A percentile compares a stretch with the other conserved stretches of the same genome.
phyloP scores from a whole-genome alignment of 35 echinoderm and acorn worm species.

The Anneissia japonica region DNA sequence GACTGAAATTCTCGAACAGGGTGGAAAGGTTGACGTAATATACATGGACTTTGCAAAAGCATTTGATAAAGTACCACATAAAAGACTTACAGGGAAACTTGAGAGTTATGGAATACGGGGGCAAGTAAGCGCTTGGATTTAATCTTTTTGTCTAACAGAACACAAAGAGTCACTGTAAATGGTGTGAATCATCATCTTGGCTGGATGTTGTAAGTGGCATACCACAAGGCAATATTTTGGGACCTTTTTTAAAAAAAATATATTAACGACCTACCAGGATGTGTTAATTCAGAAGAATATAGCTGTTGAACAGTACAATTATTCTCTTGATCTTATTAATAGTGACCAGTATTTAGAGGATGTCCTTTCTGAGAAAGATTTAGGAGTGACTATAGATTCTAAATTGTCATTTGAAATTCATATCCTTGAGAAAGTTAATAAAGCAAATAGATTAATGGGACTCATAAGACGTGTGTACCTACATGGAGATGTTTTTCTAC shows the following conservation, averaged over 20 bases:
- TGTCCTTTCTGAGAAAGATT: too few species aligned
- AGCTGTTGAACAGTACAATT: too few species aligned
- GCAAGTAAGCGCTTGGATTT: neutral
- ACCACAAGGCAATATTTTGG: neutral
- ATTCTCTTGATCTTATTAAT: too few species aligned
- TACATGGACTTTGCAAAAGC: slow-evolving; percentile 62
- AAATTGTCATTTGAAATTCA: too few species aligned
- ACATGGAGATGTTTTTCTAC: too few species aligned
- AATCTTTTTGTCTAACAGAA: neutral
- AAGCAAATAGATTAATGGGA: too few species aligned
- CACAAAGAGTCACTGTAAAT: slow-evolving; percentile 1
- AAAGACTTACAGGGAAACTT: slow-evolving; percentile 25
- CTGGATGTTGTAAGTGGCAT: neutral
- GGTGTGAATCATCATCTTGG: neutral
- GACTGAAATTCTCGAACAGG: slow-evolving; percentile 16
- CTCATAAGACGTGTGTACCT: too few species aligned
- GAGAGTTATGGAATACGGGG: neutral
- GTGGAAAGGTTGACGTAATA: slow-evolving; percentile 37
- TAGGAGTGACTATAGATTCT: too few species aligned
- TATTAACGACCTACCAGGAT: neutral
- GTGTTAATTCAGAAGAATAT: neutral
- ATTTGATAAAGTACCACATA: slow-evolving; percentile 42
- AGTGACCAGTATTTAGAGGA: too few species aligned
- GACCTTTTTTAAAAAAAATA: neutral
- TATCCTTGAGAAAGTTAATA: too few species aligned